Evolutionary conservation across 2,797 vertebrate species (phyloP), one percentile per base, ranked within the genome.

Genomic region (Remorina albescens): DNA sequence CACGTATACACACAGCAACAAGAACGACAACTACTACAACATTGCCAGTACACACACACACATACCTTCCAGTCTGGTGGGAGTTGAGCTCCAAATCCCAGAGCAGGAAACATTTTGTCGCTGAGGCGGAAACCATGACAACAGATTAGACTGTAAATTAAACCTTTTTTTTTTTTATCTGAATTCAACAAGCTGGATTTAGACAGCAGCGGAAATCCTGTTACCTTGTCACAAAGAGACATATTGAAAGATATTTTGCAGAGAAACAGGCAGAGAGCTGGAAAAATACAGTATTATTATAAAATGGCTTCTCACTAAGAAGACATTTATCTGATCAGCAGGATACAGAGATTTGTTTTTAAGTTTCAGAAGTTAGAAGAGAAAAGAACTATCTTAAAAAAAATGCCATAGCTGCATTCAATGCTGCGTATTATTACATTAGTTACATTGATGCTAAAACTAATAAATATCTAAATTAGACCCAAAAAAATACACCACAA

Each of bases 71-170:
- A 99, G 93, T 99, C 98, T 36, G 98, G 98, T 0, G 97, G 97
- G 77, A 99, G 94, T 88, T 99, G 97, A 64, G 98, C 98, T 4
- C 98, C 98, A n/a, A 99, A 99, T 85, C 98, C 98, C 88, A 99
- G 93, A 67, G 98, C 98, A 78, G 98, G 98, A 95, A 99, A 99
- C 96, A 98, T 98, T 95, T 99, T 99, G 90, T 99, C 96, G 49
- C 98, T 99, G 81, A 76, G 86, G 82, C 82, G 85, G 87, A 91
- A 90, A 90, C 88, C 89, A 90, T 90, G 89, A 82, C 84, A 92
- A 92, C 90, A 92, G 74, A 91, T 89, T 89, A 62, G 74, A 83
- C 37, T 51, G 30, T 79, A 81, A 86, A 78, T 86, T 74, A 76
- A 82, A 71, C 57, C 53, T 61, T 60, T 60, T 76, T 55, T 59